Evolutionary conservation across 2,113 vertebrate species (phyloP).

Genomic region (Cacatua alba): DNA sequence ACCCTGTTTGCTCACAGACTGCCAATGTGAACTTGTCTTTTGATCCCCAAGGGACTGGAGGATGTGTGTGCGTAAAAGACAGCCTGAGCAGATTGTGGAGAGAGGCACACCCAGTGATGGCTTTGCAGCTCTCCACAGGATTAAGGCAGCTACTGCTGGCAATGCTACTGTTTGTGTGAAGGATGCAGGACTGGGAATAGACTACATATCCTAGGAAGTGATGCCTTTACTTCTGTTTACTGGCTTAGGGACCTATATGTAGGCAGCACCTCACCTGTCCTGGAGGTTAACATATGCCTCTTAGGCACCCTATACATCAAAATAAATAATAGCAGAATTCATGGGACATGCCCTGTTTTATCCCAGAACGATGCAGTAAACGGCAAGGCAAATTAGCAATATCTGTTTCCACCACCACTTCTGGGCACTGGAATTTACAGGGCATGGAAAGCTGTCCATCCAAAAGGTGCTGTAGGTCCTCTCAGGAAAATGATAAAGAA

Average conservation of each 20-base stretch:
- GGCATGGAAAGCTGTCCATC: background rate
- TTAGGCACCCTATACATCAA: background rate
- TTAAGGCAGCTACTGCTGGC: background rate
- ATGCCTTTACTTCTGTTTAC: background rate
- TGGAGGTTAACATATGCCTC: background rate
- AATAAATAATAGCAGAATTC: background rate
- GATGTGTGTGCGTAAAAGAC: background rate
- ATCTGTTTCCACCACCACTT: background rate
- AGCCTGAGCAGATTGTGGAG: background rate
- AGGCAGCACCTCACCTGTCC: background rate
- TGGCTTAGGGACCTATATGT: background rate
- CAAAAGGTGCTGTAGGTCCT: background rate
- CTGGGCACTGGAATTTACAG: background rate
- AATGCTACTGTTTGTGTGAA: background rate
- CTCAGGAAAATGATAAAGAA: background rate
- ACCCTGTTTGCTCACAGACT: conserved; percentile 11
- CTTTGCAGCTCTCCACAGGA: background rate
- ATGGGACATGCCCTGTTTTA: background rate
- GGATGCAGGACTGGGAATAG: background rate
- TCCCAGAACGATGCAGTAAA: background rate
- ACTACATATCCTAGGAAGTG: accelerated
- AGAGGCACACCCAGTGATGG: background rate
- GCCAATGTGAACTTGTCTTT: background rate
- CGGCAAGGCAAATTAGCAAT: background rate
- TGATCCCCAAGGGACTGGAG: background rate